A percentile compares a stretch with the other conserved stretches of the same genome.
Conservation (phyloP, 1,140 invertebrate species). For the Zaprionus ghesquierei region DNA sequence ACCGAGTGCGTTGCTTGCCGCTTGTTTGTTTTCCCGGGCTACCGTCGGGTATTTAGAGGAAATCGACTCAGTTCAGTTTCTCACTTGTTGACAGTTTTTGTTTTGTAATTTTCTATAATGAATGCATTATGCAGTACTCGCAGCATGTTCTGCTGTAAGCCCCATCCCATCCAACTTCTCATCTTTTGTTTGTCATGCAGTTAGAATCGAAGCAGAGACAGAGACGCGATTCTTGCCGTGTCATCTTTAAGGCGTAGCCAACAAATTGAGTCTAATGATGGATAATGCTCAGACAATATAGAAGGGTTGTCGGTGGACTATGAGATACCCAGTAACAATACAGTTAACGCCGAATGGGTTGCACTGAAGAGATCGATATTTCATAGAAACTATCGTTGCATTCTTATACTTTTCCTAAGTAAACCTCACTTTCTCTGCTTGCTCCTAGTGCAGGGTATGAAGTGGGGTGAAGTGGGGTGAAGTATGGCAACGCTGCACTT, state of each 20-base stretch:
- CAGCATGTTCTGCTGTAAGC: neutral
- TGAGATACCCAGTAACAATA: neutral
- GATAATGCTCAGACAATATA: slow-evolving; percentile 29
- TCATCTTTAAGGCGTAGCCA: slow-evolving; percentile 42
- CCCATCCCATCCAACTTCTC: neutral
- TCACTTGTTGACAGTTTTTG: slow-evolving; percentile 64
- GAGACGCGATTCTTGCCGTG: slow-evolving; percentile 12
- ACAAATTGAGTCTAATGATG: slow-evolving; percentile 56
- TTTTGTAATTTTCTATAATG: slow-evolving; percentile 57
- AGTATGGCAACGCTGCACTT: slow-evolving; percentile 18
- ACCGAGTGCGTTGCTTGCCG: slow-evolving; percentile 12
- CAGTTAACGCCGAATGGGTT: neutral
- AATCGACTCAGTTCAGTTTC: neutral
- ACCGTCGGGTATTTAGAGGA: slow-evolving; percentile 23
- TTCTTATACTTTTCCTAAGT: too few relatives aligned
- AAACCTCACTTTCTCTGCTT: neutral
- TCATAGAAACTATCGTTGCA: too few relatives aligned
- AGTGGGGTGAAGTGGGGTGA: neutral
- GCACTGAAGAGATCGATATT: too few relatives aligned
- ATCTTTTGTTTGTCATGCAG: slow-evolving; percentile 47
- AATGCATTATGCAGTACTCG: slow-evolving; percentile 45
- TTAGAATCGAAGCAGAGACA: slow-evolving; percentile 34
- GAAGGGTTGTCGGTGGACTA: neutral
- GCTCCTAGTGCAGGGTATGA: neutral
- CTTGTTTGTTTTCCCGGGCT: slow-evolving; percentile 38